phyloP scores from a whole-genome alignment of 1,140 invertebrate species.

The Drosophila tropicalis region DNA sequence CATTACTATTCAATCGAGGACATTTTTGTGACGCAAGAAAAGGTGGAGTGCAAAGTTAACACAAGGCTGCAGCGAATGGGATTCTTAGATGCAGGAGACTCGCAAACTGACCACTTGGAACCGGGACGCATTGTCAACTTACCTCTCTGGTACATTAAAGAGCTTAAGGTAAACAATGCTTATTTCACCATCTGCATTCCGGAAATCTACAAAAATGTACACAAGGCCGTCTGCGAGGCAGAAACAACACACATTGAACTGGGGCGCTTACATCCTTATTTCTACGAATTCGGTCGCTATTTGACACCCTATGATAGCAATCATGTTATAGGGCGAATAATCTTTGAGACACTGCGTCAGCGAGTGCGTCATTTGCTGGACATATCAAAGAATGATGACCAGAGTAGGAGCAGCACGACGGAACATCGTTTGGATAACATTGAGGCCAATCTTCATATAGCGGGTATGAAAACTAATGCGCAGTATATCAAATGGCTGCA shows the following conservation, averaged over 20 bases:
- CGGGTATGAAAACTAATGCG: slow-evolving; percentile 61
- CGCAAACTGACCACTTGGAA: slow-evolving; percentile 85
- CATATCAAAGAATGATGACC: slow-evolving; percentile 70
- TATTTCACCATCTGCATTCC: slow-evolving; percentile 85
- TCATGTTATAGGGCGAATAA: slow-evolving; percentile 74
- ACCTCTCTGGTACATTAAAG: slow-evolving; percentile 85
- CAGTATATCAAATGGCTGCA: slow-evolving; percentile 77
- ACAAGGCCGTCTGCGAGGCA: slow-evolving; percentile 88
- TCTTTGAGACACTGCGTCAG: slow-evolving; percentile 80
- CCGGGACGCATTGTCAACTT: slow-evolving; percentile 87
- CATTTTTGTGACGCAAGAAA: slow-evolving; percentile 88
- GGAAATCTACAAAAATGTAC: slow-evolving; percentile 87
- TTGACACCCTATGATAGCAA: slow-evolving; percentile 79
- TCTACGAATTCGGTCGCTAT: slow-evolving; percentile 87
- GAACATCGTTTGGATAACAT: slow-evolving; percentile 74
- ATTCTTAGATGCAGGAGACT: slow-evolving; percentile 86
- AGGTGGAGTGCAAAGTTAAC: slow-evolving; percentile 86
- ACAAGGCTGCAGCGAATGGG: slow-evolving; percentile 85
- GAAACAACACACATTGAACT: slow-evolving; percentile 88
- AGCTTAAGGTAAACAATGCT: slow-evolving; percentile 83
- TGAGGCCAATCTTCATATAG: slow-evolving; percentile 70
- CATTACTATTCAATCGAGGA: slow-evolving; percentile 89
- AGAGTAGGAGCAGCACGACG: slow-evolving; percentile 39
- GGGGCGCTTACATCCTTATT: slow-evolving; percentile 88
- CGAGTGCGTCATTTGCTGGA: slow-evolving; percentile 76